These are phyloP conservation scores for Andrena hattorfiana DNA, from an alignment of 2,888 invertebrate genomes.

Conservation along the genomic window DNA sequence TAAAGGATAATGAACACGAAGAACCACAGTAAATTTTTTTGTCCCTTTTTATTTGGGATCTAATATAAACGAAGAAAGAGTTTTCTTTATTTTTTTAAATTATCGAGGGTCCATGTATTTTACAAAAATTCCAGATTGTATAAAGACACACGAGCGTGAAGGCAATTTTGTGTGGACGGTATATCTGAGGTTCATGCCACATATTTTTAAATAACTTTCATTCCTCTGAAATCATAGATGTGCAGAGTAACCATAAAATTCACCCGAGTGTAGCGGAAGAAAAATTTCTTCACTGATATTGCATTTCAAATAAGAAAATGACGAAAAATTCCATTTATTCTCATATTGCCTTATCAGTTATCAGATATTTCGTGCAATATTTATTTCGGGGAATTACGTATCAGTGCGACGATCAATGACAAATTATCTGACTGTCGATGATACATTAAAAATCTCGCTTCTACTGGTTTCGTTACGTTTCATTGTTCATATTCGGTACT, in stretches of 20 bases:
- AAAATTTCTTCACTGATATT: too few species aligned
- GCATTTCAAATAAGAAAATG: too few species aligned
- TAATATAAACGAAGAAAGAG: too few species aligned
- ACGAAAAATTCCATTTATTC: not conserved
- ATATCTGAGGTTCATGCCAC: not conserved
- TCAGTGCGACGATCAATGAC: not conserved
- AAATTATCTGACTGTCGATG: not conserved
- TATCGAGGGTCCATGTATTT: too few species aligned
- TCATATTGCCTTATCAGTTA: not conserved
- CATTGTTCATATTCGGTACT: not conserved
- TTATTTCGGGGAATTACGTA: not conserved
- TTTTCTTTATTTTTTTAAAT: too few species aligned
- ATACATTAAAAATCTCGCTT: not conserved
- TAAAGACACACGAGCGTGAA: too few species aligned
- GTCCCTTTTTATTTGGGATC: too few species aligned
- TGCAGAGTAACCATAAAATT: not conserved
- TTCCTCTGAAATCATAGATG: not conserved
- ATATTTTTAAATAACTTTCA: not conserved
- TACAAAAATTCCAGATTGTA: too few species aligned
- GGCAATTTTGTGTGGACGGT: not conserved
- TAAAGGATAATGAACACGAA: too few species aligned
- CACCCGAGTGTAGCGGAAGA: too few species aligned
- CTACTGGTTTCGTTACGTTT: not conserved
- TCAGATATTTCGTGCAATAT: not conserved
- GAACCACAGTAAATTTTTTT: too few species aligned